Evolutionary conservation across 1,140 invertebrate species (phyloP).

Genomic region (Pogonomyrmex barbatus): DNA sequence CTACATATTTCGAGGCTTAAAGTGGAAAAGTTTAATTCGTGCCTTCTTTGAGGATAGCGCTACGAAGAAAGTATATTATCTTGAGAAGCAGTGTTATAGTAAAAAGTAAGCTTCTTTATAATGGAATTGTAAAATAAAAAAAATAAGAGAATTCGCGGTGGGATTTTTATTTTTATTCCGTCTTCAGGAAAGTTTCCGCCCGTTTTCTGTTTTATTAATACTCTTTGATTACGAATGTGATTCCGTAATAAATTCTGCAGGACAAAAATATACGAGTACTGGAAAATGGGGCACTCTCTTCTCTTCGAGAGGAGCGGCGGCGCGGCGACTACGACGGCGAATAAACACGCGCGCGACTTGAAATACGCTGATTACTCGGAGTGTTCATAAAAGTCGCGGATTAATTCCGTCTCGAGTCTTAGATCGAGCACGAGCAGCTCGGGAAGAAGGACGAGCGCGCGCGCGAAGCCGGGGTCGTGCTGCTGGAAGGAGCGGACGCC

Average conservation of each 20-base stretch:
- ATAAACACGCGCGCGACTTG: slow-evolving; percentile 60
- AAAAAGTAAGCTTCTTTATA: not conserved
- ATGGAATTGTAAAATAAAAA: not conserved
- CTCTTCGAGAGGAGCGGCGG: not conserved
- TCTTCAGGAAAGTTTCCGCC: not conserved
- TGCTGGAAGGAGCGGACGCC: slow-evolving; percentile 46
- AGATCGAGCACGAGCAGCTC: not conserved
- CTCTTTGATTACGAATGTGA: not conserved
- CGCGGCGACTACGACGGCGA: slow-evolving; percentile 6
- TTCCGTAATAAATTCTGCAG: not conserved
- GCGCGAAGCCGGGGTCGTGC: slow-evolving; percentile 49
- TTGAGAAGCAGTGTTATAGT: not conserved
- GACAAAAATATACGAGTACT: not conserved
- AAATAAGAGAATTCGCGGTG: not conserved
- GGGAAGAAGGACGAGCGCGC: slow-evolving; percentile 22
- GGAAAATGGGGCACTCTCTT: slow-evolving; percentile 7
- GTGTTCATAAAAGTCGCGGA: slow-evolving; percentile 64
- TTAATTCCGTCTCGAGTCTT: slow-evolving; percentile 62
- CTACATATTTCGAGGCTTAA: slow-evolving; percentile 16
- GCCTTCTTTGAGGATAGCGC: not conserved
- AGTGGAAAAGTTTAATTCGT: not conserved
- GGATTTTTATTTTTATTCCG: not conserved
- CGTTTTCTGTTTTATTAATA: not conserved
- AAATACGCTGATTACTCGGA: slow-evolving; percentile 58
- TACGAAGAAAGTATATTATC: not conserved